These are phyloP conservation scores for Tyto alba DNA, from an alignment of 2,113 vertebrate genomes.

Conservation along the genomic window DNA sequence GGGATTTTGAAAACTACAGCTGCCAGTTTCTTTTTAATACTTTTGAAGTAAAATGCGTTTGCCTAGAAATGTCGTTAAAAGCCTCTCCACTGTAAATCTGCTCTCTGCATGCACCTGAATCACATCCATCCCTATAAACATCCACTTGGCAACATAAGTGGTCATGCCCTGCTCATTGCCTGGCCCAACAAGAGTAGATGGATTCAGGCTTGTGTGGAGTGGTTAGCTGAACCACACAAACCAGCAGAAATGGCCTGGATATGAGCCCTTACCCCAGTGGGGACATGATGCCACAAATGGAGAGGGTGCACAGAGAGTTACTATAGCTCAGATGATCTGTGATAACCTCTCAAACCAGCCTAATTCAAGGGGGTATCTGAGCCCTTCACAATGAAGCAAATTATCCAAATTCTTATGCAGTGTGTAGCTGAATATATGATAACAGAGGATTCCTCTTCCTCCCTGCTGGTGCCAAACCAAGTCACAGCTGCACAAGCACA, in stretches of 20 bases:
- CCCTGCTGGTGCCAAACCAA: background rate
- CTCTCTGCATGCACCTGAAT: background rate
- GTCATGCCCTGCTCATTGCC: background rate
- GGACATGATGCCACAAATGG: rapidly evolving
- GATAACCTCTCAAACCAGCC: background rate
- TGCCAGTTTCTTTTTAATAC: background rate
- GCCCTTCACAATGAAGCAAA: background rate
- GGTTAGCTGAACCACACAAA: background rate
- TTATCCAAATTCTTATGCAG: background rate
- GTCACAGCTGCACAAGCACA: background rate
- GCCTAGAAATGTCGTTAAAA: background rate
- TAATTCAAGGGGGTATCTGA: background rate
- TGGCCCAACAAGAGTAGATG: background rate
- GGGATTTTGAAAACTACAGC: background rate
- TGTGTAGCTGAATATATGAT: background rate
- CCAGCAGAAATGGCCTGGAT: background rate
- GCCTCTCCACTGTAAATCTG: background rate
- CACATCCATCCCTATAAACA: background rate
- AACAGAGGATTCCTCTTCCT: background rate
- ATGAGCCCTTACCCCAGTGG: rapidly evolving
- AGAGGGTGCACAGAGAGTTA: background rate
- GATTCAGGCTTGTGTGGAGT: background rate
- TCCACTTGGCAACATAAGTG: background rate
- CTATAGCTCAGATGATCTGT: background rate
- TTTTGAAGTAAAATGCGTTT: background rate